Evolutionary conservation across 2,113 vertebrate species (phyloP), one percentile per base, ranked within the genome.

Genomic region (Dipodomys spectabilis): DNA sequence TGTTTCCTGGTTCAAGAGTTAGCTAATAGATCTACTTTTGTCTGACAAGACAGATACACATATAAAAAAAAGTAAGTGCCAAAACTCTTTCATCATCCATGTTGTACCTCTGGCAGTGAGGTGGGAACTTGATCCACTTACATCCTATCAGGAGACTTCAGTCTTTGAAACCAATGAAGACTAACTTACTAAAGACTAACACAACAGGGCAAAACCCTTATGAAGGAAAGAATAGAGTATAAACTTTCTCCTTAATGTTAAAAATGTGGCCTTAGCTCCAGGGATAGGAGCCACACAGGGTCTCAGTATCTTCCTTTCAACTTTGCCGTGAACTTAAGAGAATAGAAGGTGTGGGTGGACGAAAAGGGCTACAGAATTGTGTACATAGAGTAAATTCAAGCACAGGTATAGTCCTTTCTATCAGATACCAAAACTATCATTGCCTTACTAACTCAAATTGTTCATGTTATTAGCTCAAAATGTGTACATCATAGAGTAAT

Each of bases 161-260:
- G 82, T 80, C 92, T 82, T 86, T 80, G 80, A 82, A 94, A 93
- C 77, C 88, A 45, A 86, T 72, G 75, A 78, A 67, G 91, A 95
- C 92, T 83, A 89, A 96, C 74, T 90, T 91, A 83, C 77, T 84
- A 77, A 64, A 78, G 78, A 39, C 39, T 67, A 57, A 86, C 62
- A 23, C 35, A 69, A 80, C 0, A 15, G 28, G 68, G 77, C 25
- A 74, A 73, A 91, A 75, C 84, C 19, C 88, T 44, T 39, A 57
- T 45, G 28, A 71, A 81, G 71, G n/a, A 84, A 91, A 62, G 73
- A 39, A 6, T 39, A 39, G 39, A 6, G 5, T 62, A 72, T 25
- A 44, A 57, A 25, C 60, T 28, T 30, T 15, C n/a, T 7, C 67
- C 44, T 72, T 53, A 7, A 45, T 16, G 86, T 4, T 18, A 68